Evolutionary conservation across 1,140 invertebrate genomes (phyloP), one percentile per base, ranked within the genome.

Genomic region (Drosophila sulfurigaster): DNA sequence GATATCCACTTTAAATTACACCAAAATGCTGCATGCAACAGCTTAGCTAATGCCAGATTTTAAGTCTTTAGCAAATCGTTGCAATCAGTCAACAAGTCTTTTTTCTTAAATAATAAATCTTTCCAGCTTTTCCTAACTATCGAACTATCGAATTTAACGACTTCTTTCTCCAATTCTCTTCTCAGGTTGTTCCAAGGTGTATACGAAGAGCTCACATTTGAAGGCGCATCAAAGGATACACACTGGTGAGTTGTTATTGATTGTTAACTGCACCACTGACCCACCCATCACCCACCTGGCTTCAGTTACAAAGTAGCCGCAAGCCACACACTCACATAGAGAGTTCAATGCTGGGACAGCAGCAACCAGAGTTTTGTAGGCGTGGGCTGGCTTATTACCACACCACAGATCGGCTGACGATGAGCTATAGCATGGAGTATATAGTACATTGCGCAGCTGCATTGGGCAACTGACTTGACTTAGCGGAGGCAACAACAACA

Each of bases 221-320:
- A 99, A 99, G 94, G 98, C 98, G 62, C 99, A 99, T 94, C 97
- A 99, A 93, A 95, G 99, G 92, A 98, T 99, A 93, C 98, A 99
- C 92, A 99, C 98, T 94, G 98, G 98, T 99, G 94, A 96, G 94
- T 88, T 49, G 15, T 56, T 69, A 74, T 59, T 60, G 52, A 76
- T 65, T 52, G 58, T 62, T 69, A 45, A 32, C 66, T 65, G 35
- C 32, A 45, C 45, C 59, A 54, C 46, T 28, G 35, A 60, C 15
- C 54, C 66, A 52, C 56, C 70, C 56, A 62, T 20, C 38, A 20
- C 16, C 68, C 72, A 70, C 56, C 41, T 20, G 28, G 59, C 25
- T 45, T 60, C 57, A 41, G 60, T 76, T 71, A 58, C 62, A 45
- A 45, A 78, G 59, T 30, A 25, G 70, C 70, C 62, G 49, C 45